Conservation (phyloP, 2,113 vertebrate species). For the Mixornis gularis region DNA sequence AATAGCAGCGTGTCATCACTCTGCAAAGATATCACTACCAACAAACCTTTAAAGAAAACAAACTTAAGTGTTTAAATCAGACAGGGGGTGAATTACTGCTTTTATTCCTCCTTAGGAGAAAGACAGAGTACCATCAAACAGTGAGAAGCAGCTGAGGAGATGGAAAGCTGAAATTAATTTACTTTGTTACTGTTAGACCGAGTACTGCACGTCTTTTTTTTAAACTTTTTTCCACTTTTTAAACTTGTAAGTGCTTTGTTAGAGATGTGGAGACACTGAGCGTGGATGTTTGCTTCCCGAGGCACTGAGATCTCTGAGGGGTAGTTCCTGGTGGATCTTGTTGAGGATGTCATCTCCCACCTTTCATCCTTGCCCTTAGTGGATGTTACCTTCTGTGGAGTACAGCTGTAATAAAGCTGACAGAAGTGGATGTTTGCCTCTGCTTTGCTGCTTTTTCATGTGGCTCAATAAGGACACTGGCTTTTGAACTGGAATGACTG, state of each 20-base stretch:
- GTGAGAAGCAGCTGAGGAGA: not conserved
- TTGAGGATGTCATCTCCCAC: not conserved
- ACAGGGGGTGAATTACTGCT: not conserved
- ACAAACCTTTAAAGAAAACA: not conserved
- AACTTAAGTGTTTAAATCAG: not conserved
- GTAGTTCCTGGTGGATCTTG: not conserved
- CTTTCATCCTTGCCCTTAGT: not conserved
- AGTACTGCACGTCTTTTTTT: not conserved
- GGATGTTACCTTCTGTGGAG: not conserved
- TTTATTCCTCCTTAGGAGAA: not conserved
- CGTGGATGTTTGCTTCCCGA: not conserved
- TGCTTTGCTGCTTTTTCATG: not conserved
- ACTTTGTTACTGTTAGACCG: not conserved
- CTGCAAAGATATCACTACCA: not conserved
- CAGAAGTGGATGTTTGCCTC: not conserved
- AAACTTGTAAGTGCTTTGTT: not conserved
- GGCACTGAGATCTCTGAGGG: not conserved
- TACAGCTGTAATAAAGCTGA: not conserved
- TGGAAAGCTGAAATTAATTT: not conserved
- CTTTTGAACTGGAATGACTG: not conserved
- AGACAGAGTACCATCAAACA: not conserved
- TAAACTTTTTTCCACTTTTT: not conserved
- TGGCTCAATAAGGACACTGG: not conserved
- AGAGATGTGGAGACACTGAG: not conserved
- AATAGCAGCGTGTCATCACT: not conserved